Evolutionary conservation across 2,888 invertebrate genomes (phyloP).

Genomic region (Eulithis testata): DNA sequence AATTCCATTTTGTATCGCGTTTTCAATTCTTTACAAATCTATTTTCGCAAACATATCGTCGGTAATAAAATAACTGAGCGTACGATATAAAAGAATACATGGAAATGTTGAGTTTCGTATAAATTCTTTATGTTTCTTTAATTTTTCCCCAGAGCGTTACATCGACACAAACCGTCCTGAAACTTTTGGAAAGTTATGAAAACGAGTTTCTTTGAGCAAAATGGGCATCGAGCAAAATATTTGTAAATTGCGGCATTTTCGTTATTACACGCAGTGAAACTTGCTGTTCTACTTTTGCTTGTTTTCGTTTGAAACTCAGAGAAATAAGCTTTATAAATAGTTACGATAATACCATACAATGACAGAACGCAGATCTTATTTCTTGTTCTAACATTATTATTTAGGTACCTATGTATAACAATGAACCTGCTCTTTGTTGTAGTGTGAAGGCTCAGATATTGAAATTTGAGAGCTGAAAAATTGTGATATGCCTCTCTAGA

Average conservation of each 20-base stretch:
- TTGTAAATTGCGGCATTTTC: conserved; percentile 9
- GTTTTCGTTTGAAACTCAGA: not conserved
- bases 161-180: conserved; percentile 27
- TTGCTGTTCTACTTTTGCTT: conserved; percentile 2
- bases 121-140: conserved; percentile 22
- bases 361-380: too few relatives aligned
- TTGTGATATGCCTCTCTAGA: too few relatives aligned
- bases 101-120: conserved; percentile 22
- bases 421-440: too few relatives aligned
- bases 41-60: conserved; percentile 17
- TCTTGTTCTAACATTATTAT: too few relatives aligned
- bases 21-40: conserved; percentile 18
- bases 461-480: too few relatives aligned
- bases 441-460: too few relatives aligned
- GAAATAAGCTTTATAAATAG: too few relatives aligned
- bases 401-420: too few relatives aligned
- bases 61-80: conserved; percentile 8
- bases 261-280: conserved; percentile 11
- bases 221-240: conserved; percentile 19
- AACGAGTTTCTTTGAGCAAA: conserved; percentile 24
- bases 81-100: conserved; percentile 16
- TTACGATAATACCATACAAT: too few relatives aligned
- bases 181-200: conserved; percentile 31
- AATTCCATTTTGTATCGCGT: conserved; percentile 2
- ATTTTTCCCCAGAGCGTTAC: conserved; percentile 26